Evolutionary conservation across 1,140 invertebrate species (phyloP).

Genomic region (Drosophila tsacasi): DNA sequence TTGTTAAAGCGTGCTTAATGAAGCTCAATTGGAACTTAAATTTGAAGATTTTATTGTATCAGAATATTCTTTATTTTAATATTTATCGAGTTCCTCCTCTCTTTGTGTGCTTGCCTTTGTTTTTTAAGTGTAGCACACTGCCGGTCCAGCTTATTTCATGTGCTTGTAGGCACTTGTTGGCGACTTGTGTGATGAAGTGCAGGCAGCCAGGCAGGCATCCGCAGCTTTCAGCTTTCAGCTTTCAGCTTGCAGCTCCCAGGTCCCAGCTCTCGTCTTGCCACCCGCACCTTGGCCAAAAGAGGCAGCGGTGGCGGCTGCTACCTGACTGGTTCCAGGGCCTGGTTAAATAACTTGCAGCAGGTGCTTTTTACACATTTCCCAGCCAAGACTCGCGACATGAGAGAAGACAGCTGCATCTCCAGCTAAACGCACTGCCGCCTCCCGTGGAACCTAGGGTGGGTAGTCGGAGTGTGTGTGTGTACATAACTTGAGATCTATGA

Average conservation of each 20-base stretch:
- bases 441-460: background rate
- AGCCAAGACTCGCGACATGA: conserved; percentile 68
- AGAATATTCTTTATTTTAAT: background rate
- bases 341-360: conserved; percentile 81
- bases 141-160: conserved; percentile 40
- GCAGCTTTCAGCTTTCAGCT: conserved; percentile 23
- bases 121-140: background rate
- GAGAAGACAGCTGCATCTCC: conserved; percentile 69
- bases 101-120: background rate
- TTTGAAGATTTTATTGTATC: background rate
- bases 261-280: conserved; percentile 31
- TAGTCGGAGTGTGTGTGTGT: conserved; percentile 45
- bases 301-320: conserved; percentile 11
- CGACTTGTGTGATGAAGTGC: conserved; percentile 79
- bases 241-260: conserved; percentile 4
- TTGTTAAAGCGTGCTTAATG: background rate
- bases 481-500: conserved; percentile 82
- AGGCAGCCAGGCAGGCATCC: conserved; percentile 39
- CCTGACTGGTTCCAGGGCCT: conserved; percentile 36
- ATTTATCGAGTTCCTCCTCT: too few species aligned
- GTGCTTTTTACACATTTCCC: conserved; percentile 81
- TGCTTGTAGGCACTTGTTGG: conserved; percentile 62
- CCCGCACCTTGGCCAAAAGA: conserved; percentile 57
- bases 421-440: conserved; percentile 33
- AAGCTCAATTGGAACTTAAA: background rate